Conservation (phyloP, 2,888 invertebrate species). For the Belgica antarctica region DNA sequence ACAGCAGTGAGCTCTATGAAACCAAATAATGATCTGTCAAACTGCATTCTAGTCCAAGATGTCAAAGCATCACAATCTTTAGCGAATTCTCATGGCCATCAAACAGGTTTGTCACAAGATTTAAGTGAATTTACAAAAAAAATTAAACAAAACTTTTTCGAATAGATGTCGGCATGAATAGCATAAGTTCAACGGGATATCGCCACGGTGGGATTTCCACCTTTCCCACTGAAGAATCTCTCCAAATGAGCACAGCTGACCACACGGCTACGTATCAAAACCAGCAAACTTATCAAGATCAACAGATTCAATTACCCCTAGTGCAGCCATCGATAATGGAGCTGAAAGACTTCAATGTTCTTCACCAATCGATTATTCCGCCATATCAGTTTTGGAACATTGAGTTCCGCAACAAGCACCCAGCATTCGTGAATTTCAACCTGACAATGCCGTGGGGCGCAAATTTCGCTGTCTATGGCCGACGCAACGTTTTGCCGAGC, state of each 20-base stretch:
- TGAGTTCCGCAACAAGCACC: conserved; percentile 87
- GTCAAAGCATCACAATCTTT: conserved; percentile 57
- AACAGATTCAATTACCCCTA: conserved; percentile 70
- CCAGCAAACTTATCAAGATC: conserved; percentile 53
- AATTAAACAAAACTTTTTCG: too few species aligned
- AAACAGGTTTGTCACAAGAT: too few species aligned
- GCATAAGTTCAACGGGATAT: conserved; percentile 52
- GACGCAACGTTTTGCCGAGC: conserved; percentile 92
- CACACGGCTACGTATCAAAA: conserved; percentile 58
- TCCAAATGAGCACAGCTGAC: conserved; percentile 68
- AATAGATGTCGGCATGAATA: conserved; percentile 3
- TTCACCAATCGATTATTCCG: conserved; percentile 80
- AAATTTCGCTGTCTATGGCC: conserved; percentile 92
- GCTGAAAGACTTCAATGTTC: conserved; percentile 78
- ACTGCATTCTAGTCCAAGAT: conserved; percentile 87
- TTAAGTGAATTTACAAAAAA: too few species aligned
- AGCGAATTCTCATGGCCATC: conserved; percentile 19
- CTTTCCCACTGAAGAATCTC: conserved; percentile 73
- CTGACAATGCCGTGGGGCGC: conserved; percentile 89
- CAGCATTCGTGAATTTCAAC: conserved; percentile 83
- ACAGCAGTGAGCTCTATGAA: conserved; percentile 88
- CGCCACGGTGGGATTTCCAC: conserved; percentile 62
- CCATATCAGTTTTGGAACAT: conserved; percentile 93
- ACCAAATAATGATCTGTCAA: conserved; percentile 81
- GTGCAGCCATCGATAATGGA: conserved; percentile 76